phyloP scores from a whole-genome alignment of 2,113 vertebrate genomes.

The Pseudopodoces humilis region DNA sequence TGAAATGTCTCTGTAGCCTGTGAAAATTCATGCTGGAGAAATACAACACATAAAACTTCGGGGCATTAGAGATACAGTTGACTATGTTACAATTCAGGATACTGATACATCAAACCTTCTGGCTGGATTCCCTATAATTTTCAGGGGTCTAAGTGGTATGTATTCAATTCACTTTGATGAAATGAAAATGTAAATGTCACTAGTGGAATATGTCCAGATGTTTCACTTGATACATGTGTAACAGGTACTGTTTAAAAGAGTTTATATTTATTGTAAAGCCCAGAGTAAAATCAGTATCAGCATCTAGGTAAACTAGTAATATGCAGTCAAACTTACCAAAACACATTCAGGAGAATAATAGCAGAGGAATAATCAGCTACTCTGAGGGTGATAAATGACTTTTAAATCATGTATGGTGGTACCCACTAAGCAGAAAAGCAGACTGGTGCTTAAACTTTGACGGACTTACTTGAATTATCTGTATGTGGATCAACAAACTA shows the following conservation, averaged over 20 bases:
- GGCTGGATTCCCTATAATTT: background rate
- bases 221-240: background rate
- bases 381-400: background rate
- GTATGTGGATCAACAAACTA: background rate
- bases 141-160: background rate
- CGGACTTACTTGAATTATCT: background rate
- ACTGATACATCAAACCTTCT: background rate
- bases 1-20: background rate
- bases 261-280: background rate
- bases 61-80: rapidly evolving
- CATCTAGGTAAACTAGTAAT: background rate
- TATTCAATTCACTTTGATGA: background rate
- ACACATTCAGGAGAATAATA: background rate
- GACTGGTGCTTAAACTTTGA: background rate
- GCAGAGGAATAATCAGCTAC: background rate
- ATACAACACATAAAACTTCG: background rate
- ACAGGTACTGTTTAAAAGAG: background rate
- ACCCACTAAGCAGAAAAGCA: background rate
- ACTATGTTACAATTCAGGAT: background rate
- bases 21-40: background rate
- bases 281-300: background rate
- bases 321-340: background rate
- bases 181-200: background rate
- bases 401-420: background rate
- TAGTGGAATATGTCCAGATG: background rate